Evolutionary conservation across 2,888 invertebrate species (phyloP).

Genomic region (Steinernema carpocapsae): DNA sequence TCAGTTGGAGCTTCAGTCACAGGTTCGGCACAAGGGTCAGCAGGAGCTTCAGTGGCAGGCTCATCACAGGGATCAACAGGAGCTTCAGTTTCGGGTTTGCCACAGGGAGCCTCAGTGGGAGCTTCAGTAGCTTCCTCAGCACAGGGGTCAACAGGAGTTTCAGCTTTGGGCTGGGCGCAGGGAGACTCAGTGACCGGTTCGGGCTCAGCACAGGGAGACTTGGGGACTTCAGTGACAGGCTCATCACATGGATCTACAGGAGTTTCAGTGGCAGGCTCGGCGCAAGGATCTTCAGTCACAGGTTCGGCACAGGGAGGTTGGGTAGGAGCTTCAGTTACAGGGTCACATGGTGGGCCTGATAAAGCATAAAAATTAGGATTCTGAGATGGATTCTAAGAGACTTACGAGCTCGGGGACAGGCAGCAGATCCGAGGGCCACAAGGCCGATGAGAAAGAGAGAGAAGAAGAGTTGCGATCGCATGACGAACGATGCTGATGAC

Average conservation of each 20-base stretch:
- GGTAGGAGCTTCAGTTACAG: slow-evolving; percentile 15
- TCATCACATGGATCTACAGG: neutral
- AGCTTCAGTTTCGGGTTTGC: neutral
- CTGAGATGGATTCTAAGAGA: neutral
- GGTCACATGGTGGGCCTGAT: neutral
- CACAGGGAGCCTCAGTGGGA: slow-evolving; percentile 8
- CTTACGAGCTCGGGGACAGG: neutral
- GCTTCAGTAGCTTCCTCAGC: neutral
- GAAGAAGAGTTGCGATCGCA: neutral
- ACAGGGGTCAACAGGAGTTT: neutral
- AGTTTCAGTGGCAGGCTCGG: neutral
- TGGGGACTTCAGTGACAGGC: neutral
- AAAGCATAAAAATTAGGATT: neutral
- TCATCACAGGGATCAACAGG: neutral
- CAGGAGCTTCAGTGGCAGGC: slow-evolving; percentile 4
- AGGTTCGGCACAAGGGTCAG: neutral
- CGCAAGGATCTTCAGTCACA: neutral
- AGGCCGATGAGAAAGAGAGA: neutral
- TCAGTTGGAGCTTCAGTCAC: neutral
- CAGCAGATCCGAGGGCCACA: neutral
- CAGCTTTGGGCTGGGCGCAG: neutral
- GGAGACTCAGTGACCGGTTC: neutral
- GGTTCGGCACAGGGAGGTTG: slow-evolving; percentile 16
- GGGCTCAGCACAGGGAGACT: neutral
- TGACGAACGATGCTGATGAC: neutral